Evolutionary conservation across 2,888 invertebrate species (phyloP).

Genomic region (Furcula furcula): DNA sequence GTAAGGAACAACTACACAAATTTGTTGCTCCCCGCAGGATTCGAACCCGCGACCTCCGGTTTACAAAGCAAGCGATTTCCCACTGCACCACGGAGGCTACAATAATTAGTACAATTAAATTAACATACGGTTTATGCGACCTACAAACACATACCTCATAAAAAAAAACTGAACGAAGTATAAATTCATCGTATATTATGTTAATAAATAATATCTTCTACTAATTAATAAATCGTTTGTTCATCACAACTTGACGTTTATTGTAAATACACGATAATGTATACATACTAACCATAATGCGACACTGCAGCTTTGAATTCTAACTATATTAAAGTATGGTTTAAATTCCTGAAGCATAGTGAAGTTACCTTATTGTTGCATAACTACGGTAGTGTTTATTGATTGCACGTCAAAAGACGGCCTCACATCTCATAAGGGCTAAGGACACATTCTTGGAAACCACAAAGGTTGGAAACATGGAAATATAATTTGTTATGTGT

Average conservation of each 20-base stretch:
- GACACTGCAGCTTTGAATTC: background rate
- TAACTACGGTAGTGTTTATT: slow-evolving; percentile 16
- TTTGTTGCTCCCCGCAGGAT: no score
- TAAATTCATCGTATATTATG: slow-evolving; percentile 36
- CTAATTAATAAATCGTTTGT: slow-evolving; percentile 35
- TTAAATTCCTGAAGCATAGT: background rate
- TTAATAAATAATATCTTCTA: slow-evolving; percentile 36
- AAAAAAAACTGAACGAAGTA: slow-evolving; percentile 11
- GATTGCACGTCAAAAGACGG: slow-evolving; percentile 28
- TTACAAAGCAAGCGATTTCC: no score
- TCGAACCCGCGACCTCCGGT: no score
- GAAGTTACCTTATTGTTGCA: background rate
- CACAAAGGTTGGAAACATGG: slow-evolving; percentile 22
- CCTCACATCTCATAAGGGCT: slow-evolving; percentile 32
- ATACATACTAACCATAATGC: background rate
- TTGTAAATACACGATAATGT: background rate
- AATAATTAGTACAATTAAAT: background rate
- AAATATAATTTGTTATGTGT: slow-evolving; percentile 19
- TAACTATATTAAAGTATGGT: background rate
- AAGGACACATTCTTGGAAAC: slow-evolving; percentile 40
- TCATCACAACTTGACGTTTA: slow-evolving; percentile 11
- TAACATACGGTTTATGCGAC: background rate
- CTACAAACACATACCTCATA: background rate
- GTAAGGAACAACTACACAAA: no score
- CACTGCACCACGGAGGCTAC: no score